phyloP scores from a whole-genome alignment of 2,888 invertebrate species.

The Beris chalybata region DNA sequence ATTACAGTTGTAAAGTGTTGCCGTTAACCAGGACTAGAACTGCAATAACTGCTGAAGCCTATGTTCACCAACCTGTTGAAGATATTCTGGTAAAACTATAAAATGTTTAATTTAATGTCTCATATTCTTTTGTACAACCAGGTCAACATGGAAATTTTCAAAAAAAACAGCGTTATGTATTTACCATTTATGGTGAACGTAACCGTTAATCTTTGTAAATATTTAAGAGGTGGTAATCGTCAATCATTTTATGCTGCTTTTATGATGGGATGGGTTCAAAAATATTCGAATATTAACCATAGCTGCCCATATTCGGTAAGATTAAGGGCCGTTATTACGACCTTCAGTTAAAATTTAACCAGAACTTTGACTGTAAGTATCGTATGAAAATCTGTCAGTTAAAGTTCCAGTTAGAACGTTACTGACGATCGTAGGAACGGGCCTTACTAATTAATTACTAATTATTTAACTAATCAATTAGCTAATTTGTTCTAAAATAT shows the following conservation, averaged over 20 bases:
- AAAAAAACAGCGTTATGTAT: slow-evolving; percentile 15
- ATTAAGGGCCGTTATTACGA: neutral
- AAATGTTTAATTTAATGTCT: neutral
- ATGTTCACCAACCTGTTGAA: neutral
- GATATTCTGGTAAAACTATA: slow-evolving; percentile 15
- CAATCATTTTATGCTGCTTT: neutral
- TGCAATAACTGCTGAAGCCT: slow-evolving; percentile 1
- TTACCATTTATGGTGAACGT: slow-evolving; percentile 23
- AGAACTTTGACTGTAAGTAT: no score
- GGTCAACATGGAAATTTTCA: slow-evolving; percentile 7
- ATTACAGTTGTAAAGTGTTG: slow-evolving; percentile 1
- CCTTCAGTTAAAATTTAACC: neutral
- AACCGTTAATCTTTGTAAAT: slow-evolving; percentile 10
- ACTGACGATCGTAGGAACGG: no score
- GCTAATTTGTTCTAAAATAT: neutral
- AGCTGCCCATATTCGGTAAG: slow-evolving; percentile 18
- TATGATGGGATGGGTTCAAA: neutral
- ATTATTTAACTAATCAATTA: neutral
- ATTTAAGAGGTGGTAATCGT: neutral
- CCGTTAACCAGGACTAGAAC: slow-evolving; percentile 7
- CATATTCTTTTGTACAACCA: neutral
- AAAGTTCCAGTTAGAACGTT: no score
- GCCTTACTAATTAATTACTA: no score
- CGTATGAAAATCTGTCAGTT: no score
- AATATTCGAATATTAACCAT: slow-evolving; percentile 20